Evolutionary conservation across 2,797 vertebrate species (phyloP).

Genomic region (Eulemur mongoz): DNA sequence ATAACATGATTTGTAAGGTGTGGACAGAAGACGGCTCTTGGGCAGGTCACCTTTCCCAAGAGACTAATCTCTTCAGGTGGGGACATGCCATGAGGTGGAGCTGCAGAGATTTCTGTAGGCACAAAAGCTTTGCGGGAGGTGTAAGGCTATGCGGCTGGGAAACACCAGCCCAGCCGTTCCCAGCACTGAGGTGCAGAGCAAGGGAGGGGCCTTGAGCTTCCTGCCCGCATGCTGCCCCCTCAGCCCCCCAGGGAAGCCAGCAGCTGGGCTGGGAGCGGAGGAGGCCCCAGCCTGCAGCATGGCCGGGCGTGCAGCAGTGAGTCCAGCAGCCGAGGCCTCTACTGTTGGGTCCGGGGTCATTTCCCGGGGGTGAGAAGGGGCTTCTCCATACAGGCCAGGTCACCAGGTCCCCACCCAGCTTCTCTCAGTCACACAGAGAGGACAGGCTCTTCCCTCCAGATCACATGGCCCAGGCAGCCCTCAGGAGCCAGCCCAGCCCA

Average conservation of each 20-base stretch:
- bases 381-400: neutral
- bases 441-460: neutral
- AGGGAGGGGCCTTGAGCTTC: neutral
- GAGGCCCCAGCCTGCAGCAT: too few relatives aligned
- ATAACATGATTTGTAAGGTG: accelerated
- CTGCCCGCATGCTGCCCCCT: too few relatives aligned
- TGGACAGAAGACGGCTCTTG: accelerated
- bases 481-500: neutral
- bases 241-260: neutral
- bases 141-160: neutral
- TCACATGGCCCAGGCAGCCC: too few relatives aligned
- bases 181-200: neutral
- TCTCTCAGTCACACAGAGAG: neutral
- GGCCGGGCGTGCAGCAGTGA: too few relatives aligned
- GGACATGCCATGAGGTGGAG: neutral
- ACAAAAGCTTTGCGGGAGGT: neutral
- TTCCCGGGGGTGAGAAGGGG: neutral
- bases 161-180: neutral
- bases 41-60: neutral
- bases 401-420: neutral
- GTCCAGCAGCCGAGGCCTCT: neutral
- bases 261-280: neutral
- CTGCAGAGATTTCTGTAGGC: too few relatives aligned
- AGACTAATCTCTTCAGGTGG: neutral
- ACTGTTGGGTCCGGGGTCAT: accelerated